Conservation (phyloP, 2,888 invertebrate genomes). For the Malachius bipustulatus region DNA sequence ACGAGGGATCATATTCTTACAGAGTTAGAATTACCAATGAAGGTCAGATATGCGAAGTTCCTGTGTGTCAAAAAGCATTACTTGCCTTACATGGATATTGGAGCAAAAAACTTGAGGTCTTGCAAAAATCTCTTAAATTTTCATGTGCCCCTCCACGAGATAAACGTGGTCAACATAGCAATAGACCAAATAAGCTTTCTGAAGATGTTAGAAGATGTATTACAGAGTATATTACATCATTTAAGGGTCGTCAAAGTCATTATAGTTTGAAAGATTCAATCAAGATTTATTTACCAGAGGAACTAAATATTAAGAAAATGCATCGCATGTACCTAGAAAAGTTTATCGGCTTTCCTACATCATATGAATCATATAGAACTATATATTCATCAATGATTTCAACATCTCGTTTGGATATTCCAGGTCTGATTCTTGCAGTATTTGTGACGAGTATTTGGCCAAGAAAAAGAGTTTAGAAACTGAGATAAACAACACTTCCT, state of each 20-base stretch:
- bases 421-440: constrained; percentile 14
- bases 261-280: constrained; percentile 15
- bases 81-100: constrained; percentile 15
- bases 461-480: constrained; percentile 9
- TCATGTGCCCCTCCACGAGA: no score
- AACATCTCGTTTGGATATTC: constrained; percentile 16
- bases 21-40: constrained; percentile 6
- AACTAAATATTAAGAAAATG: constrained; percentile 15
- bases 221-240: constrained; percentile 12
- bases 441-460: no score
- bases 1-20: neutral
- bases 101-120: constrained; percentile 8
- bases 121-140: constrained; percentile 11
- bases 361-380: constrained; percentile 15
- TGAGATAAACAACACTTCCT: constrained; percentile 3
- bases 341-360: constrained; percentile 9
- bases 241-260: constrained; percentile 14
- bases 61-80: constrained; percentile 15
- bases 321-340: constrained; percentile 11
- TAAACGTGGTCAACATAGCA: constrained; percentile 13
- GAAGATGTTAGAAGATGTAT: constrained; percentile 10
- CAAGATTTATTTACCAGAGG: constrained; percentile 14
- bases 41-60: constrained; percentile 11
- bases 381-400: constrained; percentile 14
- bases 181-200: constrained; percentile 11